Conservation (phyloP, 2,888 invertebrate species). For the Lasioglossum figueresi region DNA sequence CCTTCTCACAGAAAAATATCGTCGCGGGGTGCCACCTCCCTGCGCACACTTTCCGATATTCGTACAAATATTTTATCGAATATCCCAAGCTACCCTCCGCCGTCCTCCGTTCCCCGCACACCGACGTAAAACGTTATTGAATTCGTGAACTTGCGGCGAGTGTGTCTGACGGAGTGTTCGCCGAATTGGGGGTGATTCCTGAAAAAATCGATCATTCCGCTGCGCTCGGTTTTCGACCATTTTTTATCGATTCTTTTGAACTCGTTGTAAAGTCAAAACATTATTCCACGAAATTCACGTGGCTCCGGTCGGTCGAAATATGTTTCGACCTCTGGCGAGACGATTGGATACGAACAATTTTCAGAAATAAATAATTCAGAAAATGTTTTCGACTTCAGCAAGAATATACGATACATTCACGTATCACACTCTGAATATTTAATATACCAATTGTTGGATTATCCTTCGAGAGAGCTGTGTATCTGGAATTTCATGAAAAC, state of each 20-base stretch:
- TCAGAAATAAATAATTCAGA: not conserved
- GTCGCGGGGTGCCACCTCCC: not conserved
- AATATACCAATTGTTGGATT: no score
- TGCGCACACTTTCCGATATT: constrained; percentile 40
- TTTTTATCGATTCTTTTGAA: not conserved
- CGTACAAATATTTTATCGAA: constrained; percentile 52
- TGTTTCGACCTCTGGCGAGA: not conserved
- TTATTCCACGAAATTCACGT: not conserved
- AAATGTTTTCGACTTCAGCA: not conserved
- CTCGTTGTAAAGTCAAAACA: not conserved
- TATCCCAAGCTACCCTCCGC: constrained; percentile 9
- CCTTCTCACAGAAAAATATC: constrained; percentile 26
- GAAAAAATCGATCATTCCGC: not conserved
- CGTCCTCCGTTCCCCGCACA: not conserved
- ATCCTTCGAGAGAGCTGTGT: no score
- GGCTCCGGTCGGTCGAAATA: not conserved
- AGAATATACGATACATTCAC: not conserved
- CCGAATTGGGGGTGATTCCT: constrained; percentile 20
- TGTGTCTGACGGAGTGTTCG: constrained; percentile 21
- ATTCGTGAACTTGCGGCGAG: constrained; percentile 30
- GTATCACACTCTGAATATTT: not conserved
- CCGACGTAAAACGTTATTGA: constrained; percentile 45
- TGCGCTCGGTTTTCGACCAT: not conserved
- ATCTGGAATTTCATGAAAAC: no score
- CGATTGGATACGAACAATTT: not conserved